A percentile compares a stretch with the other conserved stretches of the same genome.
Conservation (phyloP, 2,113 vertebrate genomes). For the Pachyramphus minor region DNA sequence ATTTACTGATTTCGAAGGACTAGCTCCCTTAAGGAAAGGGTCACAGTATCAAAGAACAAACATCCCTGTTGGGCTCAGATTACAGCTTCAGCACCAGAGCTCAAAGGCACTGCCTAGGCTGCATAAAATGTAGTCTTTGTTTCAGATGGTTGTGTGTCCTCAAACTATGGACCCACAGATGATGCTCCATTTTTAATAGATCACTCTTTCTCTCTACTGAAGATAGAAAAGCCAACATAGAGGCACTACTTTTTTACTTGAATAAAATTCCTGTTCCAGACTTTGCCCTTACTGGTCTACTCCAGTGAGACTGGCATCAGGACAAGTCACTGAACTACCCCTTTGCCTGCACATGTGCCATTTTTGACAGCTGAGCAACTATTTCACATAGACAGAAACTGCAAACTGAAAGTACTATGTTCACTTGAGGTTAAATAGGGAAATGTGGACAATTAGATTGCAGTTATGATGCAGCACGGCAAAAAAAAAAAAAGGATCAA, state of each 20-base stretch:
- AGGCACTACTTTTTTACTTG: neutral
- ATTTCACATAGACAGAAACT: neutral
- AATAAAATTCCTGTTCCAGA: neutral
- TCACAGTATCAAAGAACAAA: neutral
- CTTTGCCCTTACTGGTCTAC: neutral
- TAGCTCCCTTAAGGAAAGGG: neutral
- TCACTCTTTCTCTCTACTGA: neutral
- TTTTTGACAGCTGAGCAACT: neutral
- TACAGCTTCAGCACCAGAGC: neutral
- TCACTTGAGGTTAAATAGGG: neutral
- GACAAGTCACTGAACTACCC: neutral
- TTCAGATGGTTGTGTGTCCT: neutral
- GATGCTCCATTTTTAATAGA: neutral
- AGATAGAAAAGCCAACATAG: neutral
- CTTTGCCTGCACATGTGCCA: neutral
- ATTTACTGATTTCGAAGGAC: neutral
- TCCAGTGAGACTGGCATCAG: neutral
- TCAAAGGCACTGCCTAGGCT: neutral
- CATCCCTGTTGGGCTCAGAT: neutral
- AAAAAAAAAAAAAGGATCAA: neutral
- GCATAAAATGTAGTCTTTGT: neutral
- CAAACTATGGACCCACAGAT: neutral
- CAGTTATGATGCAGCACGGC: neutral
- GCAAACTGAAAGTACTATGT: neutral
- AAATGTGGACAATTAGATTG: neutral